phyloP scores from a whole-genome alignment of 1,140 invertebrate genomes.

The Brachionus calyciflorus region DNA sequence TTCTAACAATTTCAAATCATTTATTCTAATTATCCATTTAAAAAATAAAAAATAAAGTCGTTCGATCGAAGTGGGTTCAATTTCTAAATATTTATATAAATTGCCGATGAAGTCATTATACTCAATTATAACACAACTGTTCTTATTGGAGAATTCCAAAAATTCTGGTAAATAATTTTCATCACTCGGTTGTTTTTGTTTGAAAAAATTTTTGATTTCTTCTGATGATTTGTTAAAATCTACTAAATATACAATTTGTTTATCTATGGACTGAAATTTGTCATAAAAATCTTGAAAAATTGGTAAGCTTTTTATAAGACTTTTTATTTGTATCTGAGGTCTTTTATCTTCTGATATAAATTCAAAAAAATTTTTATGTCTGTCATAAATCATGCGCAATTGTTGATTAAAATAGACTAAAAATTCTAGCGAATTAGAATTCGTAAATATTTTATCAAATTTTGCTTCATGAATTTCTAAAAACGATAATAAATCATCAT shows the following conservation, averaged over 20 bases:
- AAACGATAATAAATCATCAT: too few relatives aligned
- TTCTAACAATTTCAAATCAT: background rate
- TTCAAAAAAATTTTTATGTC: too few relatives aligned
- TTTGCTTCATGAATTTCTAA: too few relatives aligned
- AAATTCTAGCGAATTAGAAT: too few relatives aligned
- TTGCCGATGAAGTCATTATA: background rate
- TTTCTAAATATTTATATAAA: background rate
- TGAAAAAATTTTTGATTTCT: background rate
- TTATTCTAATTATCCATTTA: background rate
- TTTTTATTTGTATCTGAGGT: too few relatives aligned
- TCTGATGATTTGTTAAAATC: background rate
- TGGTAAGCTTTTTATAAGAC: too few relatives aligned
- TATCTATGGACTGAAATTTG: too few relatives aligned
- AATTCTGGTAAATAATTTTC: background rate
- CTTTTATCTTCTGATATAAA: too few relatives aligned
- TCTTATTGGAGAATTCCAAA: constrained; percentile 5
- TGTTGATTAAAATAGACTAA: too few relatives aligned
- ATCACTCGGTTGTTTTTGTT: background rate
- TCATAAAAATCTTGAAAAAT: too few relatives aligned
- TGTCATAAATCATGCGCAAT: too few relatives aligned
- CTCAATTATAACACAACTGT: background rate
- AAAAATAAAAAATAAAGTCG: background rate
- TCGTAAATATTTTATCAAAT: too few relatives aligned
- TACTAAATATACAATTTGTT: background rate
- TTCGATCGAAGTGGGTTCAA: background rate